phyloP scores from a whole-genome alignment of 2,888 invertebrate genomes.

The Microctonus aethiopoides region DNA sequence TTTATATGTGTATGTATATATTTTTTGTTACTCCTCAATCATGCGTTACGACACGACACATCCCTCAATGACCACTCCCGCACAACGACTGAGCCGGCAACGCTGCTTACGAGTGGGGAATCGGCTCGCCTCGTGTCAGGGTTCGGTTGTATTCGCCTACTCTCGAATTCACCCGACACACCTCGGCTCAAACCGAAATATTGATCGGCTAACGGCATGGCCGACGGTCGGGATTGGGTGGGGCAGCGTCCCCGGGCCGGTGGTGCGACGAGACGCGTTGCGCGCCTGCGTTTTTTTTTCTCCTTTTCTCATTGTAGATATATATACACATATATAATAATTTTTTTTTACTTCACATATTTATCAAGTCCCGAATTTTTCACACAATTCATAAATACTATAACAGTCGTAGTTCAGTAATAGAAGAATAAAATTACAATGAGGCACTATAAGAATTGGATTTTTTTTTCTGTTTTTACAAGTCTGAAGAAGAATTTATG shows the following conservation, averaged over 20 bases:
- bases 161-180: conserved; percentile 38
- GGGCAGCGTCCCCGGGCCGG: conserved; percentile 42
- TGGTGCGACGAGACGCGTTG: conserved; percentile 33
- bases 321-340: conserved; percentile 5
- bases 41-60: conserved; percentile 62
- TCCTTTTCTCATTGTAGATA: conserved; percentile 25
- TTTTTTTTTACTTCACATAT: conserved; percentile 13
- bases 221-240: conserved; percentile 48
- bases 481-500: too few relatives aligned
- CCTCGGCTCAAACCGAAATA: conserved; percentile 66
- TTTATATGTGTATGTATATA: conserved; percentile 25
- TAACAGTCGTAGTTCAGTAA: neutral
- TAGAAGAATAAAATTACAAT: neutral
- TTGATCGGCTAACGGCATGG: conserved; percentile 61
- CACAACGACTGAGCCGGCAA: conserved; percentile 65
- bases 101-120: conserved; percentile 55
- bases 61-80: conserved; percentile 66
- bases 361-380: neutral
- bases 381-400: neutral
- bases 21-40: conserved; percentile 55
- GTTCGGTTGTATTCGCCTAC: conserved; percentile 47
- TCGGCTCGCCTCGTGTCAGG: conserved; percentile 59
- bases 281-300: conserved; percentile 38
- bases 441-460: neutral
- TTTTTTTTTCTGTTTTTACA: too few relatives aligned